These are phyloP conservation scores for Thamnaconus septentrionalis DNA, from an alignment of 2,113 vertebrate species.

Conservation along the genomic window DNA sequence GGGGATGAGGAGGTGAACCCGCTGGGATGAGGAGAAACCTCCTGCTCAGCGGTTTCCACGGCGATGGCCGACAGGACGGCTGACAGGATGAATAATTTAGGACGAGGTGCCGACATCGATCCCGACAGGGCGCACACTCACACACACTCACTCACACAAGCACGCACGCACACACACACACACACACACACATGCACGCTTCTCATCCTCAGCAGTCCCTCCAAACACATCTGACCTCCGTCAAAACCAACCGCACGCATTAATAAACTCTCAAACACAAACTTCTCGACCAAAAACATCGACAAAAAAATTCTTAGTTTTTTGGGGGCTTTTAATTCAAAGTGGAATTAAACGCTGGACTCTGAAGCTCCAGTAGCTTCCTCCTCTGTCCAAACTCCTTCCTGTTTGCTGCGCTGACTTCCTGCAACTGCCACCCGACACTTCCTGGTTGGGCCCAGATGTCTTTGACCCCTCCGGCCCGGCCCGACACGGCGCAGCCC, in stretches of 20 bases:
- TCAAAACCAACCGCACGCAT: conserved; percentile 9
- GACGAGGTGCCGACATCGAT: conserved; percentile 73
- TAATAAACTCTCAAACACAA: too few relatives aligned
- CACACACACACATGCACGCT: neutral
- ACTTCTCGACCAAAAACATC: too few relatives aligned
- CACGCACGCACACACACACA: conserved; percentile 20
- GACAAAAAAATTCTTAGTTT: too few relatives aligned
- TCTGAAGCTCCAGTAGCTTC: conserved; percentile 47
- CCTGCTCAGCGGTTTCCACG: conserved; percentile 75
- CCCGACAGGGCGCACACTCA: conserved; percentile 61
- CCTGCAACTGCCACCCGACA: conserved; percentile 62
- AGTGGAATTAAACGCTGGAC: conserved; percentile 26
- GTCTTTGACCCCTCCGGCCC: conserved; percentile 59
- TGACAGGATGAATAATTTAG: conserved; percentile 81
- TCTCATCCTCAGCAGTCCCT: conserved; percentile 1
- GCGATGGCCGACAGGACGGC: conserved; percentile 63
- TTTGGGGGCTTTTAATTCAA: too few relatives aligned
- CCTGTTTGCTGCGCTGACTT: conserved; percentile 64
- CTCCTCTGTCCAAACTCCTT: conserved; percentile 51
- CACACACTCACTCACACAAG: conserved; percentile 23
- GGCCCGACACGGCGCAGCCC: too few relatives aligned
- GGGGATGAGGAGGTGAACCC: conserved; percentile 62
- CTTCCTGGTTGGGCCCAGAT: conserved; percentile 65
- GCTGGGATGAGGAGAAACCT: conserved; percentile 61
- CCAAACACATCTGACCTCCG: conserved; percentile 30